Evolutionary conservation across 2,888 invertebrate genomes (phyloP).

Genomic region (Deilephila elpenor): DNA sequence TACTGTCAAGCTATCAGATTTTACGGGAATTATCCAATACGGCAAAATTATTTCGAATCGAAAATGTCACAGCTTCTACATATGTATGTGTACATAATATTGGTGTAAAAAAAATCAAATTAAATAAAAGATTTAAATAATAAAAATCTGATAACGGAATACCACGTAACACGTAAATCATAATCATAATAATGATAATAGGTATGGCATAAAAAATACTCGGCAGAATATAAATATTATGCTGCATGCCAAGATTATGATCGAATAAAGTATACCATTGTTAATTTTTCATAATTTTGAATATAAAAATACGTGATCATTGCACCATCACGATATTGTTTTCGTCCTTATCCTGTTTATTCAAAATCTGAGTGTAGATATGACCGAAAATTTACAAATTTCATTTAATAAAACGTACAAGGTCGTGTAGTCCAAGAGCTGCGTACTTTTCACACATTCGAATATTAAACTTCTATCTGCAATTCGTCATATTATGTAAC

Average conservation of each 20-base stretch:
- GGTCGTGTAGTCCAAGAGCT: constrained; percentile 21
- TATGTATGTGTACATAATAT: no score
- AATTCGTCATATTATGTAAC: background rate
- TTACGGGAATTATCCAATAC: background rate
- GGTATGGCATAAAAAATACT: no score
- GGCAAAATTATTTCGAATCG: background rate
- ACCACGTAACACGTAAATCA: no score
- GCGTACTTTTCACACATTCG: background rate
- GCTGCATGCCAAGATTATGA: background rate
- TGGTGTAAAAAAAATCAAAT: no score
- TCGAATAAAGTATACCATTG: background rate
- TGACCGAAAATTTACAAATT: constrained; percentile 25
- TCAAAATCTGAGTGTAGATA: constrained; percentile 9
- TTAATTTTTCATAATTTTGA: constrained; percentile 7
- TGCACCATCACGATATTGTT: background rate
- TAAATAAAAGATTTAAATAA: no score
- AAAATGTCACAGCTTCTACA: background rate
- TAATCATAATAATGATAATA: no score
- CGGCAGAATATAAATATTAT: no score
- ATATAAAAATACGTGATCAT: background rate
- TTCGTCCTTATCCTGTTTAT: constrained; percentile 10
- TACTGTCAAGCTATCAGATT: background rate
- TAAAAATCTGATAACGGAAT: no score
- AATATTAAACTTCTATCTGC: background rate
- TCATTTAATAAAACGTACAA: constrained; percentile 19